Evolutionary conservation across 2,888 invertebrate genomes (phyloP), one percentile per base, ranked within the genome.

Genomic region (Diarsia rubi): DNA sequence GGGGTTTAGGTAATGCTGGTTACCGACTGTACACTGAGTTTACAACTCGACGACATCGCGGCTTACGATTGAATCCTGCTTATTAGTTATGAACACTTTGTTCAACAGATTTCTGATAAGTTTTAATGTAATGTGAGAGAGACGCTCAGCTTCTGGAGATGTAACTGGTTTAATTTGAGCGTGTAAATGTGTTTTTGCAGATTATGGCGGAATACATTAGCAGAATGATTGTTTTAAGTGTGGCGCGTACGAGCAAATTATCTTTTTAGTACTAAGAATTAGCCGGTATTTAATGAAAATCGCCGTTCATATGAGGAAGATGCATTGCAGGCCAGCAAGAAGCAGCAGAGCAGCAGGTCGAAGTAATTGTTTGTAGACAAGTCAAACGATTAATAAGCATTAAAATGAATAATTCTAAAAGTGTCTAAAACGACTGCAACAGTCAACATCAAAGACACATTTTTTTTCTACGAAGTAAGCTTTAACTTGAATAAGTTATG

Each of bases 1-100:
- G 6, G 37, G 6, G 37, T 4, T 37, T 5, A 37, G 37, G 37
- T 37, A 37, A 37, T 37, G 37, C 37, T 37, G 37, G 37, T 6
- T 37, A 37, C 37, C 3, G 37, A 37, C 37, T 37, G 37, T 37
- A 37, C 49, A 52, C 62, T 54, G 45, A 59, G 52, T 72, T 68
- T 44, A 68, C 73, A 69, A 83, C 59, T 62, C 42, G 19, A 37
- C 27, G 73, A 83, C 80, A 42, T 27, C 54, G 21, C 63, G 60
- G 81, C 62, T 81, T 59, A 67, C 31, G 37, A 52, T 65, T 21
- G 24, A 42, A 45, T 60, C 67, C 62, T 47, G 52, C 64, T 80
- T 73, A 68, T 73, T 80, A 73, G 59, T 73, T 68, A 79, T 79
- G 68, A 84, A 69, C 37, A 72, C 65, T 69, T 78, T 79, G 49